Evolutionary conservation across 2,113 vertebrate species (phyloP).

Genomic region (Rhagologus leucostigma): DNA sequence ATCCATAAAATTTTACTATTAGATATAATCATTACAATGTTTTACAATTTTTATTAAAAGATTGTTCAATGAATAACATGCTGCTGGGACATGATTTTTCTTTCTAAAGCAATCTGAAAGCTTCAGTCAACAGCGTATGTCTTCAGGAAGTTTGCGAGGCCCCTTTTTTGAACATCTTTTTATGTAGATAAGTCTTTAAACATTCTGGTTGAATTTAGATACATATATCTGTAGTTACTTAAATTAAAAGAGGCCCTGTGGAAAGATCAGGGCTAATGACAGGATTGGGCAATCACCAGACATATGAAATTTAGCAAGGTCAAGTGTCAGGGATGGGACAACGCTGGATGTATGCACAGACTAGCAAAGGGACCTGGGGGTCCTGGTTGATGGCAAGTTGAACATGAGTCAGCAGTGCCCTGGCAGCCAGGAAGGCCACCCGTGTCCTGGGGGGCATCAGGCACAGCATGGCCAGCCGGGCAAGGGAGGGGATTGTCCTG

Average conservation of each 20-base stretch:
- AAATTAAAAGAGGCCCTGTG: not conserved
- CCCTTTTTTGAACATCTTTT: not conserved
- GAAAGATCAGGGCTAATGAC: not conserved
- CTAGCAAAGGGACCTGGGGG: not conserved
- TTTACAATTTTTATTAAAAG: not conserved
- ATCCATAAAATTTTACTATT: not conserved
- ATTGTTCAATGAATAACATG: not conserved
- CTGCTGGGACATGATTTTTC: not conserved
- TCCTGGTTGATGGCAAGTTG: not conserved
- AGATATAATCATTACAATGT: not conserved
- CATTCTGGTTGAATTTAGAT: not conserved
- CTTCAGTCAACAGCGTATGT: not conserved
- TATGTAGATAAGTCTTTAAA: not conserved
- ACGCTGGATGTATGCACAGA: not conserved
- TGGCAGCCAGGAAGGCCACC: not conserved
- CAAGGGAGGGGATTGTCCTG: not conserved
- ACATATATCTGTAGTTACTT: not conserved
- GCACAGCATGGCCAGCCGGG: rapidly evolving
- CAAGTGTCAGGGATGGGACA: too few relatives aligned
- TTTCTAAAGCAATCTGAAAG: not conserved
- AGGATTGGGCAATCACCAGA: not conserved
- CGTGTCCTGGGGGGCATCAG: not conserved
- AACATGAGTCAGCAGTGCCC: not conserved
- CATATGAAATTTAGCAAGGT: not conserved
- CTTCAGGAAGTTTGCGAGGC: not conserved